Base-by-base conservation (phyloP, 1,140 invertebrate species). In the Megalonaias nervosa region DNA sequence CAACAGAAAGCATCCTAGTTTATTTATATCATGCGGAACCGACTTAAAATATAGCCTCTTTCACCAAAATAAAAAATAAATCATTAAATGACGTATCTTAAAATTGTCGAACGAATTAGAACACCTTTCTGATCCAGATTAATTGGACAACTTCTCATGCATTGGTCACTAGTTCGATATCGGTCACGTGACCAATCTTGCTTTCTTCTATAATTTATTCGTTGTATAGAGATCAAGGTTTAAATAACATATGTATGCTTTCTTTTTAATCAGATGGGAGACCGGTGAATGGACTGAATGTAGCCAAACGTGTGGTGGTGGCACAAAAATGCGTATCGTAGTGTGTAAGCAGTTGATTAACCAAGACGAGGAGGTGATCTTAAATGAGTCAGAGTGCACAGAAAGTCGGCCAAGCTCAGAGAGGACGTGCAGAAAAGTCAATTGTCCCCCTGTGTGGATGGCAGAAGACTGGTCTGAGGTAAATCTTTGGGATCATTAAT, bases 381-480 rank as follows among this genome's bases (percentile, higher is more conserved):
- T 90, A 17, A 83, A 89, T 62, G 84, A 88, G 48, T 71, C 74
- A 0, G 84, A 89, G 58, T 93, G 93, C 82, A 83, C 86, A 16
- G 85, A 86, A 60, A 76, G 85, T 1, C 64, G 90, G 74, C 94
- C 94, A 2, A 83, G 86, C 0, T 88, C 86, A 0, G 86, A 89
- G 74, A 92, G 92, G 79, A 85, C 92, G n/a, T 95, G 95, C 88
- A 93, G 93, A 69, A 81, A 90, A 91, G 60, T 84, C 16, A 92
- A 92, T 0, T 95, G 94, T 87, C 92, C 92, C 0, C 93, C 93
- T 11, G 92, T 93, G 81, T 96, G 95, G 95, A 89, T 93, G 59
- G 93, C 93, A 67, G 91, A 92, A 61, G 90, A 93, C 2, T 96
- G 95, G 95, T 94, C 94, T 19, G 92, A 93, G 92, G 95, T 95